Evolutionary conservation across 1,140 invertebrate species (phyloP), one percentile per base, ranked within the genome.

Genomic region (Lepidotrigona ventralis): DNA sequence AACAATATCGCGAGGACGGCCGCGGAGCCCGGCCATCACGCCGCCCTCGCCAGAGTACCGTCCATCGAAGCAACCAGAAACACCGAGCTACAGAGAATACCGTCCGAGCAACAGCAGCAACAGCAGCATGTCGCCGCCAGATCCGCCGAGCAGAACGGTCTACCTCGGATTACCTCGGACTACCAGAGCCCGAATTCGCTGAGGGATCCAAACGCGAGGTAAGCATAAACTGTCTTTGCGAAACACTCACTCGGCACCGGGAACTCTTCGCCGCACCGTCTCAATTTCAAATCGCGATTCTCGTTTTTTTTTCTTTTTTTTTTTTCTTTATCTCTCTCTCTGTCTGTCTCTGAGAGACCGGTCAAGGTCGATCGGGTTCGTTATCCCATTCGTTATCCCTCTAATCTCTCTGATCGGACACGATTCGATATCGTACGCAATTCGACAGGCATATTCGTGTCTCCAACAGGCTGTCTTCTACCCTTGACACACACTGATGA

Each of bases 181-280:
- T 94, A 93, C 89, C 93, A 94, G 88, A 93, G 90, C 74, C 91
- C 93, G 64, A 90, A 92, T 86, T 87, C 90, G 68, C 83, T 92
- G 77, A 90, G 92, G 86, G 92, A 93, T 83, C 91, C 88, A 81
- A 91, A 90, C 86, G 91, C 90, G 90, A 94, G 93, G 93, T 94
- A 93, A 94, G 93, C 92, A 91, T 93, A 92, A 93, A 93, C 81
- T 92, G 93, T 93, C 92, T 93, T 93, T 93, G 93, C 92, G 74
- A 69, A 46, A 46, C 39, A 58, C 63, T 23, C 29, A 54, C 21
- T 54, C 5, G n/a, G n/a, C n/a, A n/a, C n/a, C n/a, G n/a, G 69
- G 26, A 26, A 72, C 17, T 64, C 64, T 39, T 39, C 39, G 39
- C 4, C 46, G 8, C 60, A 33, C 33, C 33, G 33, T 54, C n/a